A percentile compares a stretch with the other conserved stretches of the same genome.
Conservation (phyloP, 2,888 invertebrate genomes). For the Caenorhabditis sp. region DNA sequence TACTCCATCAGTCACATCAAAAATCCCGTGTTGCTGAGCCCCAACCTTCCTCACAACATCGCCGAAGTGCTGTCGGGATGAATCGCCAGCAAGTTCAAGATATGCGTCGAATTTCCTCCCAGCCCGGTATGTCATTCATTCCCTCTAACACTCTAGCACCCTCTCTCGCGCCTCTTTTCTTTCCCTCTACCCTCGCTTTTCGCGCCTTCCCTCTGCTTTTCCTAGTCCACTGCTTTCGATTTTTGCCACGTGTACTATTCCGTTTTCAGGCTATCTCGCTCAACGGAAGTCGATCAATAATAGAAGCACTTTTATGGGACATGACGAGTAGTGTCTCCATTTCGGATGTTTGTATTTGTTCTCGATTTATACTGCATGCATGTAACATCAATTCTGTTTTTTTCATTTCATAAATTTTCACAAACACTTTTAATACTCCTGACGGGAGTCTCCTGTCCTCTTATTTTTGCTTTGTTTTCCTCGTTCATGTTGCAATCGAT, state of each 20-base stretch:
- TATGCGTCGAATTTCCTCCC: constrained; percentile 45
- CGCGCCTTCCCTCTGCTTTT: constrained; percentile 22
- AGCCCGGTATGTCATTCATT: constrained; percentile 38
- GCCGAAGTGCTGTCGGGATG: constrained; percentile 13
- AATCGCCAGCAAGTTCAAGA: constrained; percentile 34
- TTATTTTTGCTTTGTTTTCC: neutral
- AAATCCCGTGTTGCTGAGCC: neutral
- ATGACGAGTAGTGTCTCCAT: neutral
- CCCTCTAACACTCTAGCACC: constrained; percentile 3
- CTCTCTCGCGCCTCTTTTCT: constrained; percentile 19
- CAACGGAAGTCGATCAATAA: constrained; percentile 41
- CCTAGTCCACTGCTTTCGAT: constrained; percentile 24
- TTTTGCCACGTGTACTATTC: constrained; percentile 41
- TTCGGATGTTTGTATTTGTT: constrained; percentile 25
- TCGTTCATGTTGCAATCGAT: neutral
- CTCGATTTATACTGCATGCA: constrained; percentile 30
- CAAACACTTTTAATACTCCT: neutral
- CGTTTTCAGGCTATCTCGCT: constrained; percentile 48
- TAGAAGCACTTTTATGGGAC: constrained; percentile 32
- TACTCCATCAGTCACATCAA: constrained; percentile 1
- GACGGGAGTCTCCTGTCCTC: neutral
- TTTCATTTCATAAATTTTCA: constrained; percentile 23
- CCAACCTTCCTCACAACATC: constrained; percentile 11
- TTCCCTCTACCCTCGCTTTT: constrained; percentile 23
- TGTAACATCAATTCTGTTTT: constrained; percentile 20